Base-by-base conservation (phyloP, 2,888 invertebrate species). In the Quadroppia sp. region DNA sequence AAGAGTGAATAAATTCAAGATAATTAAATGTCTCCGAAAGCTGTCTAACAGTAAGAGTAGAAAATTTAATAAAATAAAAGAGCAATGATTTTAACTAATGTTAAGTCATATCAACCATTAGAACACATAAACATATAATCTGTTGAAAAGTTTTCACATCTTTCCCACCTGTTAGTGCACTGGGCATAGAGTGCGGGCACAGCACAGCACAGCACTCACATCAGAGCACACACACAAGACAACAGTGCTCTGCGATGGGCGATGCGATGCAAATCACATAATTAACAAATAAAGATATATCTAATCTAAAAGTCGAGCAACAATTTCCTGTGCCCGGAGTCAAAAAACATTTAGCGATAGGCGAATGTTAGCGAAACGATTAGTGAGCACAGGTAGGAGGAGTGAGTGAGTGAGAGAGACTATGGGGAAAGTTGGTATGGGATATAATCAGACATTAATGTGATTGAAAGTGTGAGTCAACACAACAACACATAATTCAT, bases 281-380 rank as follows among this genome's bases (percentile, higher is more conserved):
- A 59, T 59, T 59, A 59, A 59, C 59, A 59, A 59, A 59, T 59
- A 59, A 59, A 59, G 59, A 59, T 59, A 59, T 59, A 59, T 59
- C 59, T 59, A 59, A 59, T 59, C 59, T 59, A 59, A 30, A 59
- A 59, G 59, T 59, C 59, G 30, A 30, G 30, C 30, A 59, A 30
- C 59, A 59, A 59, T 59, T 59, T 59, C 59, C 59, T 59, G 13
- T 15, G 59, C 59, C 59, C 15, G 25, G 15, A 59, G 59, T 23
- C 20, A 59, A 59, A 59, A 59, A 59, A 17, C 59, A 59, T 59
- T 59, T 59, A 59, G 59, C 30, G 59, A 59, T 20, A 59, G 30
- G 59, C 30, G 23, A 9, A 53, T n/a, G 53, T 53, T 53, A 53
- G 45, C 45, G 3, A 20, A 59, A 59, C 59, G 59, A 59, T 59